Percentiles rank a stretch among this genome's conserved stretches.
These are phyloP conservation scores for Phalacrocorax brasilianus DNA, from an alignment of 2,113 vertebrate species.

Conservation along the genomic window DNA sequence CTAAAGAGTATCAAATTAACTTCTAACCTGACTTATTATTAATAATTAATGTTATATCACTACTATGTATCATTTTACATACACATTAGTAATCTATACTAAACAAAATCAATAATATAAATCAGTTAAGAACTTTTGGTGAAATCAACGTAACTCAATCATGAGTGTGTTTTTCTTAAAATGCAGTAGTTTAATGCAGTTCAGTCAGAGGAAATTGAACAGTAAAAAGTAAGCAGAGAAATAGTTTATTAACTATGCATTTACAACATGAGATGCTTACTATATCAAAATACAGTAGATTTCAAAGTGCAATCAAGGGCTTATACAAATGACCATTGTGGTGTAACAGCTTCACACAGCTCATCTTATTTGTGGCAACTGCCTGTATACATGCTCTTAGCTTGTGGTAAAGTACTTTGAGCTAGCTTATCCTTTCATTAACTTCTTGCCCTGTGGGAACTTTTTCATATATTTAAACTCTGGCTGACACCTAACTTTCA, in stretches of 20 bases:
- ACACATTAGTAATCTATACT: background rate
- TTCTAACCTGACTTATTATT: background rate
- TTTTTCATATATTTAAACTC: background rate
- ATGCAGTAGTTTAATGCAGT: background rate
- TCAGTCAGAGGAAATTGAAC: background rate
- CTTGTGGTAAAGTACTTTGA: background rate
- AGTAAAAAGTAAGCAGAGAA: background rate
- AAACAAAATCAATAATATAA: background rate
- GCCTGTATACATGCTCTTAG: background rate
- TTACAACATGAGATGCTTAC: background rate
- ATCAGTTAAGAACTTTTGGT: background rate
- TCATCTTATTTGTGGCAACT: background rate
- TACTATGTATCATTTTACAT: background rate
- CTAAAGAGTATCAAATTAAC: background rate
- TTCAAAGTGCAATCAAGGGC: background rate
- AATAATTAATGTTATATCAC: background rate
- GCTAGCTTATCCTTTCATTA: background rate
- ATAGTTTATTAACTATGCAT: background rate
- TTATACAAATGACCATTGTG: background rate
- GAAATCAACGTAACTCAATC: background rate
- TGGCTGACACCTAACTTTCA: background rate
- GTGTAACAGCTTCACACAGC: background rate
- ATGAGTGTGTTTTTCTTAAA: background rate
- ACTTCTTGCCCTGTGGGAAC: background rate
- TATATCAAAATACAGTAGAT: background rate